phyloP scores from a whole-genome alignment of 2,113 vertebrate species.

The Pantherophis guttatus region DNA sequence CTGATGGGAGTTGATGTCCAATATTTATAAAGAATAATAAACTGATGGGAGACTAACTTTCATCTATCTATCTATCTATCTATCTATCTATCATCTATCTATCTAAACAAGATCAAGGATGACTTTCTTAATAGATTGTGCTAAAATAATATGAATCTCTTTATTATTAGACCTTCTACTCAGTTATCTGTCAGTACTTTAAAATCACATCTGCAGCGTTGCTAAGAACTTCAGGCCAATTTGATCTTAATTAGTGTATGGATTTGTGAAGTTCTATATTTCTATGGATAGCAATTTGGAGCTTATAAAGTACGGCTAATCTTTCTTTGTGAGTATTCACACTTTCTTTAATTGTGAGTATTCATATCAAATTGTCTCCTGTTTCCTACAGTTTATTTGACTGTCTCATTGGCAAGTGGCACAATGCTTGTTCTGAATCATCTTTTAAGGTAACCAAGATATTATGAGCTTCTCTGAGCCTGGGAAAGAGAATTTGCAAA shows the following conservation, averaged over 20 bases:
- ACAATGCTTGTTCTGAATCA: background rate
- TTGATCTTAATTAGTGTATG: background rate
- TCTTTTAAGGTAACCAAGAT: background rate
- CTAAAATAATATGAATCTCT: background rate
- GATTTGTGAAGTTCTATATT: background rate
- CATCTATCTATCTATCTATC: background rate
- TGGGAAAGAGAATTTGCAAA: background rate
- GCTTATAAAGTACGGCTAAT: background rate
- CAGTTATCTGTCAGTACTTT: background rate
- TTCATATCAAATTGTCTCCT: background rate
- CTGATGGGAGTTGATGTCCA: background rate
- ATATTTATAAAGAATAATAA: background rate
- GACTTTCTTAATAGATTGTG: background rate
- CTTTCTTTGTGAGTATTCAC: background rate
- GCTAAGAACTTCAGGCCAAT: background rate
- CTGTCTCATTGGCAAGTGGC: background rate
- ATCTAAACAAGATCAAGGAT: background rate
- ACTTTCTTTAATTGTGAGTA: background rate
- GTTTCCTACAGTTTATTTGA: background rate
- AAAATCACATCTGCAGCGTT: background rate
- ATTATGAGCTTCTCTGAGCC: background rate
- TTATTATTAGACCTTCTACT: background rate
- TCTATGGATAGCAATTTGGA: background rate
- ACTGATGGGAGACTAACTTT: background rate
- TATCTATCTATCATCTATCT: too few relatives aligned